Conservation (phyloP, 2,888 invertebrate genomes). For the Amaurobius ferox region DNA sequence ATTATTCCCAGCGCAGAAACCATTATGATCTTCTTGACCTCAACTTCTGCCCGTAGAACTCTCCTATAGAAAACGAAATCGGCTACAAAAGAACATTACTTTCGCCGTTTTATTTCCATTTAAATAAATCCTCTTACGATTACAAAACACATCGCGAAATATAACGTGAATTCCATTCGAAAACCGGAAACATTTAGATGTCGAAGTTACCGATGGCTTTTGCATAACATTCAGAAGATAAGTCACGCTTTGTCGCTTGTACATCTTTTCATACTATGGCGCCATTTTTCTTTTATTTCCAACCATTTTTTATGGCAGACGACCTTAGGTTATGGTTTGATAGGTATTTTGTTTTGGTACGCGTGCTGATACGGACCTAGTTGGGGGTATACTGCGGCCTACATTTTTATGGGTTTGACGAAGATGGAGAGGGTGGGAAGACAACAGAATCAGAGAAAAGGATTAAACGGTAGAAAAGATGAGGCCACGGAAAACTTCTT, state of each 20-base stretch:
- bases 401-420: slow-evolving; percentile 25
- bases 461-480: slow-evolving; percentile 6
- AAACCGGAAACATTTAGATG: slow-evolving; percentile 23
- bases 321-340: slow-evolving; percentile 42
- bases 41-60: background rate
- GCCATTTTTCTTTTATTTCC: background rate
- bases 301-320: slow-evolving; percentile 1
- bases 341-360: slow-evolving; percentile 27
- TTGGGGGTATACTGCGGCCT: slow-evolving; percentile 36
- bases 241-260: slow-evolving; percentile 21
- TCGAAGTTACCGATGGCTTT: slow-evolving; percentile 5
- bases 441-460: background rate
- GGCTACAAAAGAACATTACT: slow-evolving; percentile 1
- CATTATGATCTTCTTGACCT: background rate
- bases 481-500: slow-evolving; percentile 18
- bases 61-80: background rate
- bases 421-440: slow-evolving; percentile 34
- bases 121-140: slow-evolving; percentile 5
- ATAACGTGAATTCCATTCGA: background rate
- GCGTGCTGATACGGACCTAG: slow-evolving; percentile 10
- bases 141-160: slow-evolving; percentile 2
- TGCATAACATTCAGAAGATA: slow-evolving; percentile 10
- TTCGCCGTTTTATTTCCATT: slow-evolving; percentile 7
- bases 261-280: background rate
- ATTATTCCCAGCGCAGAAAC: background rate